A percentile compares a stretch with the other conserved stretches of the same genome.
Evolutionary conservation across 2,113 vertebrate genomes (phyloP).

Genomic region (Lepus americanus): DNA sequence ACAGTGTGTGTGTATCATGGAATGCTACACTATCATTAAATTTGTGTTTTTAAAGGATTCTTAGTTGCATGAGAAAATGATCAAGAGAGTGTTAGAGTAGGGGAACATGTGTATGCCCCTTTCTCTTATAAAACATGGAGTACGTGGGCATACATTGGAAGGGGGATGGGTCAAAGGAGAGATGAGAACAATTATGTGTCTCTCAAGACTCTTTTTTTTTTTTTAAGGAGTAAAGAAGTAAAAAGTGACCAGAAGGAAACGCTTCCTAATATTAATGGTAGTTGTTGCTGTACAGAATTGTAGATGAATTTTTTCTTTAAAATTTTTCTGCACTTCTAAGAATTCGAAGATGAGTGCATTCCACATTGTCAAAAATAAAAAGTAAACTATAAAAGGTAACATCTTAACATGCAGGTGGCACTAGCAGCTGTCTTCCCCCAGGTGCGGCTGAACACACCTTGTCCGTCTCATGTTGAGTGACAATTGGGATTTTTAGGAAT

Average conservation of each 20-base stretch:
- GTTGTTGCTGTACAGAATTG: background rate
- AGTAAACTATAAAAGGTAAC: background rate
- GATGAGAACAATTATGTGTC: background rate
- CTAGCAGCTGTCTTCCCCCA: background rate
- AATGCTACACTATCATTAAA: background rate
- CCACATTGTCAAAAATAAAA: background rate
- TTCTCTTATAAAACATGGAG: slow-evolving; percentile 9
- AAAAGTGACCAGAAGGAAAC: background rate
- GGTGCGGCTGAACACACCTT: background rate
- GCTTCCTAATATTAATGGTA: background rate
- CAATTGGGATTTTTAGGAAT: background rate
- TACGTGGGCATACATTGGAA: background rate
- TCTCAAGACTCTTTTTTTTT: too few relatives aligned
- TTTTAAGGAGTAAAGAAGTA: background rate
- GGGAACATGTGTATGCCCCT: background rate
- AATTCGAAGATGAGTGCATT: background rate
- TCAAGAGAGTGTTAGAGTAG: background rate
- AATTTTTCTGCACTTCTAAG: background rate
- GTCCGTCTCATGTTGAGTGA: background rate
- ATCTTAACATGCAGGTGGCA: background rate
- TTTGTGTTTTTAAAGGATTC: slow-evolving; percentile 49
- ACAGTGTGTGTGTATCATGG: background rate
- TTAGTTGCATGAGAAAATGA: background rate
- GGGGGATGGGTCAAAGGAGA: background rate
- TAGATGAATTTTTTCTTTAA: background rate